Percentiles rank a stretch among this genome's conserved stretches.
Conservation (phyloP, 2,888 invertebrate species). For the Trissoscelio sp. region DNA sequence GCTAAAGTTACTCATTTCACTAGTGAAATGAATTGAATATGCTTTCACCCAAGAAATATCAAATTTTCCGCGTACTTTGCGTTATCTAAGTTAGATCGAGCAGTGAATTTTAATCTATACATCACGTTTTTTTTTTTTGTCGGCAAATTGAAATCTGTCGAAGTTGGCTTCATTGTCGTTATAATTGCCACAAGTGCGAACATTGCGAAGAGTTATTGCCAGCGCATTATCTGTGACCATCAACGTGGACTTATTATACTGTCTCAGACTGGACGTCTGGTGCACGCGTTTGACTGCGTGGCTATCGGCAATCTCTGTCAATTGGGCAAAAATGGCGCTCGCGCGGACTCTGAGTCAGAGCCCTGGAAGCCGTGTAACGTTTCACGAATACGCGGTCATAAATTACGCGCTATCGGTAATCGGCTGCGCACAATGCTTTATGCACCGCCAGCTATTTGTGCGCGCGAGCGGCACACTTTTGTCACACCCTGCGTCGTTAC, state of each 20-base stretch:
- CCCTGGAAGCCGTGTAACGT: slow-evolving; percentile 77
- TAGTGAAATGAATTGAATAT: no score
- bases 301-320: slow-evolving; percentile 76
- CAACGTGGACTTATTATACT: slow-evolving; percentile 65
- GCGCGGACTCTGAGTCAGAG: slow-evolving; percentile 80
- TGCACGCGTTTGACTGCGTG: slow-evolving; percentile 51
- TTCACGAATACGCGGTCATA: slow-evolving; percentile 79
- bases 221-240: slow-evolving; percentile 60
- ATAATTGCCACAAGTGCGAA: slow-evolving; percentile 69
- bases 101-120: slow-evolving; percentile 16
- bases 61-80: slow-evolving; percentile 5
- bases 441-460: slow-evolving; percentile 56
- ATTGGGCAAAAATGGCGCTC: slow-evolving; percentile 81
- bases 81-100: neutral
- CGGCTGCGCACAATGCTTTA: slow-evolving; percentile 76
- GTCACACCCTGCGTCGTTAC: slow-evolving; percentile 60
- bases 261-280: slow-evolving; percentile 65
- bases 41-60: neutral
- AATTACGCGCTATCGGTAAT: slow-evolving; percentile 82
- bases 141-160: slow-evolving; percentile 24
- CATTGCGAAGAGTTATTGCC: slow-evolving; percentile 64
- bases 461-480: slow-evolving; percentile 64
- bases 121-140: slow-evolving; percentile 24
- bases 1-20: no score
- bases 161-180: slow-evolving; percentile 54